A percentile compares a stretch with the other conserved stretches of the same genome.
phyloP scores from a whole-genome alignment of 2,888 invertebrate species.

The Pemphredon lugubris region DNA sequence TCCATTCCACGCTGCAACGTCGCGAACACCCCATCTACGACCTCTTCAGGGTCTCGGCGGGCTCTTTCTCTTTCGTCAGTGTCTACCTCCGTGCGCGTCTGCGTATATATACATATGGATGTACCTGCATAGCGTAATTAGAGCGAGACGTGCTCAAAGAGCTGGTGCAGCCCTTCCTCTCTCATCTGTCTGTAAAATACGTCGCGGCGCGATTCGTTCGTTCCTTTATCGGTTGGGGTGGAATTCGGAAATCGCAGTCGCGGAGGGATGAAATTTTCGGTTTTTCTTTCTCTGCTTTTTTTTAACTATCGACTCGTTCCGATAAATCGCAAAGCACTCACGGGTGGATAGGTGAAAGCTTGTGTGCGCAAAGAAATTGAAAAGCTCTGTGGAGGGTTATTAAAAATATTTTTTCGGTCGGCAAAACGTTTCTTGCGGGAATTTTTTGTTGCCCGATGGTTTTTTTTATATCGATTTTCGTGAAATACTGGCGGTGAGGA shows the following conservation, averaged over 20 bases:
- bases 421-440: too few relatives aligned
- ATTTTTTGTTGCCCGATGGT: too few relatives aligned
- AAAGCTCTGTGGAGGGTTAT: too few relatives aligned
- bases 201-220: conserved; percentile 36
- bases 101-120: conserved; percentile 32
- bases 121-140: conserved; percentile 67
- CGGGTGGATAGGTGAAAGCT: too few relatives aligned
- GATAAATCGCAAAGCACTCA: too few relatives aligned
- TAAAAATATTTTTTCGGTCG: too few relatives aligned
- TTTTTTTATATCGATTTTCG: too few relatives aligned
- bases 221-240: conserved; percentile 48
- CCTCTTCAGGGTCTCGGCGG: conserved; percentile 44
- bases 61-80: conserved; percentile 36
- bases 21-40: conserved; percentile 56
- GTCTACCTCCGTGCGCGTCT: conserved; percentile 20
- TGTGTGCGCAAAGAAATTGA: too few relatives aligned
- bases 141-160: conserved; percentile 72
- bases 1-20: conserved; percentile 55
- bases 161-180: conserved; percentile 21
- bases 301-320: too few relatives aligned
- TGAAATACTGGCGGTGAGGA: too few relatives aligned
- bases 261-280: too few relatives aligned
- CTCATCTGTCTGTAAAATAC: conserved; percentile 37
- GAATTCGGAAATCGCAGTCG: conserved; percentile 50
- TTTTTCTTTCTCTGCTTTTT: too few relatives aligned